phyloP scores from a whole-genome alignment of 2,113 vertebrate genomes.

The Cryptotis parvus region DNA sequence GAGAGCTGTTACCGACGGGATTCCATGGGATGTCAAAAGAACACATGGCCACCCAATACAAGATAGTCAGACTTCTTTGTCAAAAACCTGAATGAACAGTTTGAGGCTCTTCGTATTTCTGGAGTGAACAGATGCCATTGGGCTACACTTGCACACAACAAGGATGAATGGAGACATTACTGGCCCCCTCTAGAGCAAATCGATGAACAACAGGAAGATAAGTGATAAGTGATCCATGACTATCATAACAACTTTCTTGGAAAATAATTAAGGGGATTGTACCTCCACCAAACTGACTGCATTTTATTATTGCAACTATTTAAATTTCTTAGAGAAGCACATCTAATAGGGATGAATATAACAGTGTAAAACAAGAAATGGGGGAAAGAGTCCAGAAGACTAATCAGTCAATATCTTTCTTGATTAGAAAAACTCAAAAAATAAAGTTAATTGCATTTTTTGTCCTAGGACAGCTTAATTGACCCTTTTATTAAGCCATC shows the following conservation, averaged over 20 bases:
- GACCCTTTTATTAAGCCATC: slow-evolving; percentile 66
- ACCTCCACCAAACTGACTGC: slow-evolving; percentile 57
- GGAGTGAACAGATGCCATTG: no score
- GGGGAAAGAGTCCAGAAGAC: slow-evolving; percentile 44
- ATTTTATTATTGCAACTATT: slow-evolving; percentile 67
- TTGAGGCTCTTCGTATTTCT: no score
- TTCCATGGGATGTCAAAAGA: no score
- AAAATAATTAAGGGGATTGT: slow-evolving; percentile 40
- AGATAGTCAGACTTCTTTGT: no score
- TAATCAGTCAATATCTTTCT: slow-evolving; percentile 48
- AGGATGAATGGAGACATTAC: no score
- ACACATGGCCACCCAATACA: no score
- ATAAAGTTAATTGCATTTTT: slow-evolving; percentile 74
- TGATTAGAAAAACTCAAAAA: slow-evolving; percentile 74
- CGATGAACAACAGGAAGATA: no score
- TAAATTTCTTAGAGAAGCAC: slow-evolving; percentile 69
- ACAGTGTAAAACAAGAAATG: slow-evolving; percentile 78
- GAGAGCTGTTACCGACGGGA: no score
- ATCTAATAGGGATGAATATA: slow-evolving; percentile 53
- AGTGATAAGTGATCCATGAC: no score
- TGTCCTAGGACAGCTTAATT: slow-evolving; percentile 30
- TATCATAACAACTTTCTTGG: slow-evolving; percentile 57
- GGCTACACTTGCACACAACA: no score
- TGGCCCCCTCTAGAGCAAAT: no score
- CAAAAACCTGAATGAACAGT: no score